A percentile compares a stretch with the other conserved stretches of the same genome.
Evolutionary conservation across 2,888 invertebrate genomes (phyloP).

Genomic region (Drepanosiphum platanoidis): DNA sequence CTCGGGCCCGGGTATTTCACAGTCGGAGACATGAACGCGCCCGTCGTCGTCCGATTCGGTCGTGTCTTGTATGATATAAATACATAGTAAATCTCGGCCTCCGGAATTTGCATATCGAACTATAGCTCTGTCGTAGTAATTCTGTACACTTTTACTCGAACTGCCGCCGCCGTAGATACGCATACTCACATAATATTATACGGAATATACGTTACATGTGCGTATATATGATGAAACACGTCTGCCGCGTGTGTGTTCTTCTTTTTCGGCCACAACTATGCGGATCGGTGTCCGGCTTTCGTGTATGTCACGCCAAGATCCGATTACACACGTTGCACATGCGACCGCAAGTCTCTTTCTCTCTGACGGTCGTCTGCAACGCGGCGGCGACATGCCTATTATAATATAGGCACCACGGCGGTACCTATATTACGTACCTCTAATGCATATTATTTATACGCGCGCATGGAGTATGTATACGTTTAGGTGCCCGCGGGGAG

Average conservation of each 20-base stretch:
- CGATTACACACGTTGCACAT: slow-evolving; percentile 8
- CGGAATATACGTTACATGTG: background rate
- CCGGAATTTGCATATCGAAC: slow-evolving; percentile 20
- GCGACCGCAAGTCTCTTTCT: slow-evolving; percentile 25
- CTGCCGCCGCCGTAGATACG: background rate
- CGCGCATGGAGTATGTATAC: background rate
- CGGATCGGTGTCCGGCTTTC: slow-evolving; percentile 60
- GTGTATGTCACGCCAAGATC: slow-evolving; percentile 51
- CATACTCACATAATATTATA: too few relatives aligned
- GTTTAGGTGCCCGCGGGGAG: too few relatives aligned
- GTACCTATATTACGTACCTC: too few relatives aligned
- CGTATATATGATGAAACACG: background rate
- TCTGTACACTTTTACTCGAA: background rate
- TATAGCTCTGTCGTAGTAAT: background rate
- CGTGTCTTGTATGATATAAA: background rate
- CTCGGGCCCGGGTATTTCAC: background rate
- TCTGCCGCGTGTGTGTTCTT: background rate
- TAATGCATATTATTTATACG: too few relatives aligned
- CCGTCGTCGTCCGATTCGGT: background rate
- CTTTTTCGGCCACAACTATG: slow-evolving; percentile 53
- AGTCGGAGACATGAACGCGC: background rate
- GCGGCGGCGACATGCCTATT: background rate
- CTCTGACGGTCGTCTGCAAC: slow-evolving; percentile 9
- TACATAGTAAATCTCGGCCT: background rate
- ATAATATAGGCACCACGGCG: too few relatives aligned